phyloP scores from a whole-genome alignment of 2,113 vertebrate genomes.

The Haemorhous mexicanus region DNA sequence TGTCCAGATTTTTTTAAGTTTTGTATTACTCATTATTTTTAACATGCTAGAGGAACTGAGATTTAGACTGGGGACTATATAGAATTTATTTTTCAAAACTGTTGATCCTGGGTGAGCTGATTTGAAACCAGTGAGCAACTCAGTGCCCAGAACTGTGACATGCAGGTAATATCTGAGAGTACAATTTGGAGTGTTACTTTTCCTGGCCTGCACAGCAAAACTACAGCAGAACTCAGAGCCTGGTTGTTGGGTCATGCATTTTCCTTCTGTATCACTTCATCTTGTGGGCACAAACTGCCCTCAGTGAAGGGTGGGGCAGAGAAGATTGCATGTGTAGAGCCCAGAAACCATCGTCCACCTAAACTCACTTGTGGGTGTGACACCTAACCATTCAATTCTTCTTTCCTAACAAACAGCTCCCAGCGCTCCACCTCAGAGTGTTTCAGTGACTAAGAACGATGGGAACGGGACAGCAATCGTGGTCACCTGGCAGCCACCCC shows the following conservation, averaged over 20 bases:
- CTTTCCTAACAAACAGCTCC: conserved; percentile 79
- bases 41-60: neutral
- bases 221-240: neutral
- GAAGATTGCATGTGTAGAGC: neutral
- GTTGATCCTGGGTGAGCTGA: neutral
- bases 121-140: neutral
- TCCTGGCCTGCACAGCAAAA: neutral
- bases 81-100: neutral
- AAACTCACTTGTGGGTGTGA: fast-evolving
- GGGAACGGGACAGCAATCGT: conserved; percentile 91
- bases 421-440: conserved; percentile 90
- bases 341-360: neutral
- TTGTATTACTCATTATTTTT: neutral
- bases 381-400: neutral
- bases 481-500: conserved; percentile 95
- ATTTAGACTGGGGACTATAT: neutral
- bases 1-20: neutral
- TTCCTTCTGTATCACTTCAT: neutral
- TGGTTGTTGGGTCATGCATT: neutral
- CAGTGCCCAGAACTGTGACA: neutral
- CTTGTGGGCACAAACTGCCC: neutral
- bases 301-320: neutral
- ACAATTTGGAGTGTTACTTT: neutral
- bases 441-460: conserved; percentile 90
- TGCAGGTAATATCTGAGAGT: neutral